Conservation (phyloP, 1,140 invertebrate species). For the Meteorus sp. region DNA sequence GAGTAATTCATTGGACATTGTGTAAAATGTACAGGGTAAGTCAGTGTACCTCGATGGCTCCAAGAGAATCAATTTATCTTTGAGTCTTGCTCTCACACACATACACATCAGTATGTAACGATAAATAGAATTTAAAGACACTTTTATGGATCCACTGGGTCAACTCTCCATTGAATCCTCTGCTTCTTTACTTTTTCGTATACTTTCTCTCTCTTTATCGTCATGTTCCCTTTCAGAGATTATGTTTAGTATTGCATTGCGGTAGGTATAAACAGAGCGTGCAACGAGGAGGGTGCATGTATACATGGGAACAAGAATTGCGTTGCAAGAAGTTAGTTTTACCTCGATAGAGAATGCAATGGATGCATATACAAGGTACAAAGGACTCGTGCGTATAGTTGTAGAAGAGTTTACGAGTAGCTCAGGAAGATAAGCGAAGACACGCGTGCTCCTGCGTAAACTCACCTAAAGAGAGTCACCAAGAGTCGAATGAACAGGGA, state of each 20-base stretch:
- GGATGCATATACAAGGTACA: neutral
- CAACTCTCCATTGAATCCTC: neutral
- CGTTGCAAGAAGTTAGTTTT: conserved; percentile 1
- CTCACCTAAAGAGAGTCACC: too few relatives aligned
- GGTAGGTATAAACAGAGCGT: conserved; percentile 17
- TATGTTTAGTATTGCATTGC: conserved; percentile 1
- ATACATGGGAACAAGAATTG: neutral
- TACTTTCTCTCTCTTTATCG: neutral
- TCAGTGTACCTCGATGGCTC: too few relatives aligned
- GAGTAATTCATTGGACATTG: too few relatives aligned
- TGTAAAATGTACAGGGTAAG: too few relatives aligned
- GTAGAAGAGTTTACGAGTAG: conserved; percentile 15
- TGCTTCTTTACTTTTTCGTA: neutral
- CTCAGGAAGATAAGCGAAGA: conserved; percentile 15
- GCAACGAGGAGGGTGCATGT: neutral
- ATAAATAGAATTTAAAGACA: conserved; percentile 2
- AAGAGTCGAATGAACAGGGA: too few relatives aligned
- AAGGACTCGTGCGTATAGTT: neutral
- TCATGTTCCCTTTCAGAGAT: neutral
- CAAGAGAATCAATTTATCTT: too few relatives aligned
- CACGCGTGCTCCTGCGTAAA: conserved; percentile 18
- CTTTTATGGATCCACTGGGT: conserved; percentile 10
- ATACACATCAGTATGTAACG: too few relatives aligned
- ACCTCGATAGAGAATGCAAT: conserved; percentile 11
- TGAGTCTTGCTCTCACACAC: too few relatives aligned